phyloP scores from a whole-genome alignment of 2,797 vertebrate species.

The Hirundo rustica region DNA sequence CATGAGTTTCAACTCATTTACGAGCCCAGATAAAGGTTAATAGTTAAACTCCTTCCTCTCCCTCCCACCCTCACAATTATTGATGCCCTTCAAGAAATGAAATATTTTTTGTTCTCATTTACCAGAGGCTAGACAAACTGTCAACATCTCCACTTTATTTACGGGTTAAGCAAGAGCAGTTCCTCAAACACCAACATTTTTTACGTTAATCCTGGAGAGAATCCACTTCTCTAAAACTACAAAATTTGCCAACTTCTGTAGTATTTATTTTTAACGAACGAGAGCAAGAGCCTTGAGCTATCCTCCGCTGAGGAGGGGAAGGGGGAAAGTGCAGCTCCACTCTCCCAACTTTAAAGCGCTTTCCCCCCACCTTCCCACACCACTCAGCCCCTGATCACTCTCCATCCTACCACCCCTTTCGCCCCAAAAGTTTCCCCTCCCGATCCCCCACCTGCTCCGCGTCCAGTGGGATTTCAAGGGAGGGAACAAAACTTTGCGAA shows the following conservation, averaged over 20 bases:
- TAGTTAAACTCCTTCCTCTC: conserved; percentile 63
- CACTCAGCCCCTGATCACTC: not conserved
- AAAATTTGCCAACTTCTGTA: conserved; percentile 43
- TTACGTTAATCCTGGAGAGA: conserved; percentile 45
- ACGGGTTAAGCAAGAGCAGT: conserved; percentile 57
- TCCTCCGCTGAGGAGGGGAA: not conserved
- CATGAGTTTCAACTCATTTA: conserved; percentile 31
- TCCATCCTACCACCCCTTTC: not conserved
- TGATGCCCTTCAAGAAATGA: conserved; percentile 60
- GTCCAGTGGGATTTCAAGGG: conserved; percentile 29
- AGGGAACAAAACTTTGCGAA: conserved; percentile 47
- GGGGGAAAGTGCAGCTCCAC: not conserved
- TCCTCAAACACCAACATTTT: conserved; percentile 50
- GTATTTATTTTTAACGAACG: conserved; percentile 60
- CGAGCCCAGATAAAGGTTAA: conserved; percentile 63
- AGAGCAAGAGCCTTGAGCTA: not conserved
- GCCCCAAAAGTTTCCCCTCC: not conserved
- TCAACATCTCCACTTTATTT: conserved; percentile 51
- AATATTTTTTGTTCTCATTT: conserved; percentile 58
- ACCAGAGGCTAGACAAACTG: conserved; percentile 45
- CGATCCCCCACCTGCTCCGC: conserved; percentile 65
- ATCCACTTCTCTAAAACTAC: conserved; percentile 57
- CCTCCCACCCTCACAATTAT: conserved; percentile 43
- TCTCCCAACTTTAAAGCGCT: not conserved
- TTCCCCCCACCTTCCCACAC: not conserved